Evolutionary conservation across 2,113 vertebrate genomes (phyloP).

Genomic region (Rattus norvegicus): DNA sequence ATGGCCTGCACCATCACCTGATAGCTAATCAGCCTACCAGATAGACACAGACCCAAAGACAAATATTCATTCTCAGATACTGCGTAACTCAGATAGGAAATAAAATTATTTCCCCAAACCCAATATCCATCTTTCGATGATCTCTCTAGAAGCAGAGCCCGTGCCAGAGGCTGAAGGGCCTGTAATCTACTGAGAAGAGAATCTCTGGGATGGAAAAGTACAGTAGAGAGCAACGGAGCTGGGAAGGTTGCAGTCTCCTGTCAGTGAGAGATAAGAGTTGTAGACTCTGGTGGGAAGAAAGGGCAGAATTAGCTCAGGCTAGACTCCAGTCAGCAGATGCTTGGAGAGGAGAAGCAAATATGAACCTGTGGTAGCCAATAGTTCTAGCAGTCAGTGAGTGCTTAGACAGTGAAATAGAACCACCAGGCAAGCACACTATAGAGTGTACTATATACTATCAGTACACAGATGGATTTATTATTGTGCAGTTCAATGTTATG

Average conservation of each 20-base stretch:
- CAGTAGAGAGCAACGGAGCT: background rate
- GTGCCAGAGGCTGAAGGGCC: background rate
- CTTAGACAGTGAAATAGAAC: background rate
- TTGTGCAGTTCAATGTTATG: background rate
- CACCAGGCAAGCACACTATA: background rate
- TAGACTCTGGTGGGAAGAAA: background rate
- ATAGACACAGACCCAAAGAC: background rate
- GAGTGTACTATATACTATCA: background rate
- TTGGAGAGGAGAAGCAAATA: background rate
- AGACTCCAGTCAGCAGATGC: background rate
- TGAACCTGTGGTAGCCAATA: background rate
- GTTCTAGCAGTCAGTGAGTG: fast-evolving
- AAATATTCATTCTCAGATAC: background rate
- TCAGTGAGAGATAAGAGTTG: background rate
- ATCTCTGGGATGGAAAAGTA: background rate
- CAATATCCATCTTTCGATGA: background rate
- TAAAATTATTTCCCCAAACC: background rate
- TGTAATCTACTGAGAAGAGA: background rate
- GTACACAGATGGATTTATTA: background rate
- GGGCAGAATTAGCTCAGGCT: background rate
- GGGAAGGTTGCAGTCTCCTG: background rate
- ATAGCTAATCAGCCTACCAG: background rate
- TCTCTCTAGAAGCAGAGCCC: background rate
- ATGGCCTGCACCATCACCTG: background rate
- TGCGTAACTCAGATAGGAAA: background rate